Percentiles rank a stretch among this genome's conserved stretches.
Conservation (phyloP, 2,113 vertebrate species). For the Dicrurus megarhynchus region DNA sequence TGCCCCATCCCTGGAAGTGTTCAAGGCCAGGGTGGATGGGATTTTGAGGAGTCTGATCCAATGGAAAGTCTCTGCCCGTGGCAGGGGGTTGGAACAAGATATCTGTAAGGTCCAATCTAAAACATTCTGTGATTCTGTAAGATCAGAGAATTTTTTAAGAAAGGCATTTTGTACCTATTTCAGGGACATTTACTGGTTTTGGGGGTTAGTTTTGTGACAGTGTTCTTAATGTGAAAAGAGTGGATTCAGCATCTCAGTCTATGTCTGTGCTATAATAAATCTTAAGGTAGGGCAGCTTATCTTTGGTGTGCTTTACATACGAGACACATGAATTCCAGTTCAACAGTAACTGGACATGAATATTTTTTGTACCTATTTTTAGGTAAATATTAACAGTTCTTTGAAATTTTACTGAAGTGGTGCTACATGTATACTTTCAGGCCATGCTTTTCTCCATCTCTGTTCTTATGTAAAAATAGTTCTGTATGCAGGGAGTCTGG, state of each 20-base stretch:
- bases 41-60: neutral
- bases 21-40: neutral
- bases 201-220: neutral
- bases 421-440: neutral
- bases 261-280: neutral
- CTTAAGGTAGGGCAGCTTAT: neutral
- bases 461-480: neutral
- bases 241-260: neutral
- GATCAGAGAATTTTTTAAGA: neutral
- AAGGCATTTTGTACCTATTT: neutral
- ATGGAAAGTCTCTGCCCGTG: neutral
- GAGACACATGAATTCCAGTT: neutral
- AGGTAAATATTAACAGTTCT: neutral
- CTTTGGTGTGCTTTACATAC: neutral
- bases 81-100: neutral
- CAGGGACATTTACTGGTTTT: neutral
- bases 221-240: neutral
- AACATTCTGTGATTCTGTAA: neutral
- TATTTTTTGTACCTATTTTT: neutral
- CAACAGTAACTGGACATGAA: neutral
- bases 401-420: neutral
- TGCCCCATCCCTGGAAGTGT: neutral
- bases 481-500: neutral
- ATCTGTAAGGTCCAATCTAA: neutral
- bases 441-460: neutral